Base-by-base conservation (phyloP, 2,888 invertebrate genomes). In the Tetragnatha montana region DNA sequence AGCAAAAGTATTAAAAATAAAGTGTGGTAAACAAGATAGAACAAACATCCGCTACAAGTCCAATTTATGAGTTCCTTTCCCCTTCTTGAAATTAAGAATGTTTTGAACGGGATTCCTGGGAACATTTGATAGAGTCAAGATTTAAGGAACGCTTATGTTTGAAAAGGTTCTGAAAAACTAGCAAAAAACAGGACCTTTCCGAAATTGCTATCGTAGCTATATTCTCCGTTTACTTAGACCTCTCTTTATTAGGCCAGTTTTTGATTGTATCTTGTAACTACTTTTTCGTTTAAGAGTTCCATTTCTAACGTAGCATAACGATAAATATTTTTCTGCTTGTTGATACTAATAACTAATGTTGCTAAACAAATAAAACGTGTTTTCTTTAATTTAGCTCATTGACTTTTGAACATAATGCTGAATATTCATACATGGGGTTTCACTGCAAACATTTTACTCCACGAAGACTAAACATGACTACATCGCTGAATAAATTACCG, bases 51-150 rank as follows among this genome's bases (percentile, higher is more conserved):
- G 49, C 74, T 81, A 75, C 68, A 47, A 49, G 60, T 69, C 49
- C 87, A 87, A 87, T 87, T 87, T 87, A 70, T 75, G 69, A 49
- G 81, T 81, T 21, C 35, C 49, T 79, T 74, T 87, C 47, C 47
- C 68, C 51, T 74, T 68, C 60, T 35, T 14, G 49, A 87, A 87
- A 87, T 81, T 87, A 81, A 80, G 87, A 81, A 75, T 79, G 70
- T 79, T 22, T 12, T 69, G 47, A 81, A 84, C 75, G 76, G 49
- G 76, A 74, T 70, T 35, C 76, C 21, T 47, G 35, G 12, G n/a
- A 51, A 51, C 60, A 69, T 47, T 21, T 73, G 81, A 82, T 74
- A 51, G 71, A 69, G 22, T 14, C 49, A 49, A 74, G 75, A 68
- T 75, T 83, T 75, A 76, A 14, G 21, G n/a, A 76, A 71, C 22